Percentiles rank a stretch among this genome's conserved stretches.
Evolutionary conservation across 1,140 invertebrate species (phyloP).

Genomic region (Microplitis demolitor): DNA sequence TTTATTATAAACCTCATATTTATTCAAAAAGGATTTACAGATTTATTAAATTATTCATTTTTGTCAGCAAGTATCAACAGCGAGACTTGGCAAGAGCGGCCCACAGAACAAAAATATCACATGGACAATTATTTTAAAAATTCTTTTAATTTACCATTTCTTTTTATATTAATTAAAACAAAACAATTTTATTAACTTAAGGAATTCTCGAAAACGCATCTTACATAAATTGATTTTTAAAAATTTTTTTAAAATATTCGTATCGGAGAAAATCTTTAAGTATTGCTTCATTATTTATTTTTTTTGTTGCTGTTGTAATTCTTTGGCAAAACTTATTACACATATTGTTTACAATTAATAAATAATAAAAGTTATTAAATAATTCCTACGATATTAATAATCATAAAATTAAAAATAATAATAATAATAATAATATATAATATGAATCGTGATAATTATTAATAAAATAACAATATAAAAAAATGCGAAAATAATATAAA

Average conservation of each 20-base stretch:
- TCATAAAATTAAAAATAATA: slow-evolving; percentile 40
- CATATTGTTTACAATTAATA: slow-evolving; percentile 58
- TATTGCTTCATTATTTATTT: slow-evolving; percentile 11
- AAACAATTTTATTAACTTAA: too few species aligned
- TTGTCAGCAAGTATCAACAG: slow-evolving; percentile 59
- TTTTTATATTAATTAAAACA: too few species aligned
- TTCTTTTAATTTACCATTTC: slow-evolving; percentile 28
- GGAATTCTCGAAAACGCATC: too few species aligned
- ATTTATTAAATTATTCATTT: slow-evolving; percentile 44
- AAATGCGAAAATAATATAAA: slow-evolving; percentile 33
- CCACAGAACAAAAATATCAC: slow-evolving; percentile 60
- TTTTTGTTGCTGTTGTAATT: slow-evolving; percentile 35
- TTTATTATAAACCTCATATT: slow-evolving; percentile 61
- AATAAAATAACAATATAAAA: slow-evolving; percentile 52
- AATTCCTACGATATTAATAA: slow-evolving; percentile 42
- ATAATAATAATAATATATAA: slow-evolving; percentile 39
- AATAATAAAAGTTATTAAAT: slow-evolving; percentile 59
- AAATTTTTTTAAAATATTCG: too few species aligned
- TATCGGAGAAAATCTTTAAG: slow-evolving; percentile 25
- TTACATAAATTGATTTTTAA: too few species aligned
- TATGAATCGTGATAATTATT: slow-evolving; percentile 41
- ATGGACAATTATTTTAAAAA: slow-evolving; percentile 44
- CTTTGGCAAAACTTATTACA: slow-evolving; percentile 65
- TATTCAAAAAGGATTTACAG: slow-evolving; percentile 64
- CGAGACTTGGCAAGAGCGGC: slow-evolving; percentile 59